Evolutionary conservation across 2,888 invertebrate genomes (phyloP), one percentile per base, ranked within the genome.

Genomic region (Oscheius sp.): DNA sequence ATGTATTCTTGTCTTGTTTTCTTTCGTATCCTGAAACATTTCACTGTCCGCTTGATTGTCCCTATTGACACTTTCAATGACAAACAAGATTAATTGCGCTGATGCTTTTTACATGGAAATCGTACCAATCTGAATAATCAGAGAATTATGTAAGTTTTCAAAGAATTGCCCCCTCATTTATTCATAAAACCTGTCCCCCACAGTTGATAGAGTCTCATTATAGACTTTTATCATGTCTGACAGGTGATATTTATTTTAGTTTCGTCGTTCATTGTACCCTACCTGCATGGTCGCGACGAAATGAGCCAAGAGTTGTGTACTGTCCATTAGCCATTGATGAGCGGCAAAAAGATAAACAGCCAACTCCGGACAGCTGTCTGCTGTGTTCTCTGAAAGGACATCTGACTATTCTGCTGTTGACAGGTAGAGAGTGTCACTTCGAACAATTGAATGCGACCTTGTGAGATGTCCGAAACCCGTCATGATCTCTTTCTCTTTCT

Each of bases 301-400:
- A 14, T 79, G 76, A 9, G 80, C 77, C 67, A 83, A 74, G 14
- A 89, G 84, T 50, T 87, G 85, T 49, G 86, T 85, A 14, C 87
- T 87, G 59, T 86, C 82, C 78, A 87, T 85, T 71, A 88, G 86
- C 88, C 89, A 89, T 74, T 87, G 87, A 78, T 88, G 88, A 84
- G 88, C 87, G 66, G 88, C 83, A 77, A 88, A 87, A 67, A 88
- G 81, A n/a, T 86, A 86, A 30, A 84, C 80, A 1, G 88, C 87
- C 66, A 86, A 24, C 5, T 61, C 56, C 14, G 45, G 57, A 61
- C 69, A 24, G 49, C 45, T 24, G 72, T 62, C 62, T n/a, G 38
- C 17, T 2, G 32, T n/a, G 22, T 49, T 33, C 12, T 62, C 62
- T 62, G 22, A 49, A 62, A 28, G 2, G 2, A 20, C 47, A 47